Conservation (phyloP, 2,888 invertebrate genomes). For the Periphyllus acericola region DNA sequence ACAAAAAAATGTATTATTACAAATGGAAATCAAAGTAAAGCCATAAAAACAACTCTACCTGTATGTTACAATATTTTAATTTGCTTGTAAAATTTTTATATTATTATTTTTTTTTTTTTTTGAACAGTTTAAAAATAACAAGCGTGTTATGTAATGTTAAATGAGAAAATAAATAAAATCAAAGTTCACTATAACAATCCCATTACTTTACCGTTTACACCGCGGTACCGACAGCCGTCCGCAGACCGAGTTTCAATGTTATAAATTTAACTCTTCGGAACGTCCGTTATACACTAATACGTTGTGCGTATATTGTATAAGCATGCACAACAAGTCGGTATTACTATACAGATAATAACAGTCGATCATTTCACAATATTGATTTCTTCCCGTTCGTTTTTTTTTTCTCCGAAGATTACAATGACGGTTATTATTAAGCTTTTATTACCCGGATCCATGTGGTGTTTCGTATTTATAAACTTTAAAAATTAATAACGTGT, state of each 20-base stretch:
- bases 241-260: not conserved
- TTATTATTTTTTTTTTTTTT: too few relatives aligned
- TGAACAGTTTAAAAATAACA: too few relatives aligned
- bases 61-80: too few relatives aligned
- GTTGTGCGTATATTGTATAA: not conserved
- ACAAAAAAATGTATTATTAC: too few relatives aligned
- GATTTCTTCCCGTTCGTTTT: slow-evolving; percentile 2
- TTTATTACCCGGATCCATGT: slow-evolving; percentile 37
- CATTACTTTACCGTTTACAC: too few relatives aligned
- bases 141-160: too few relatives aligned
- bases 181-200: too few relatives aligned
- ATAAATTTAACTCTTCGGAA: slow-evolving; percentile 31
- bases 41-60: too few relatives aligned
- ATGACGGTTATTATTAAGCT: slow-evolving; percentile 41
- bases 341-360: slow-evolving; percentile 41
- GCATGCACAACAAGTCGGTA: not conserved
- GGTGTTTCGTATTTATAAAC: slow-evolving; percentile 53
- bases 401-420: slow-evolving; percentile 18
- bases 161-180: too few relatives aligned
- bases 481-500: slow-evolving; percentile 54
- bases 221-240: too few relatives aligned
- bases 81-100: too few relatives aligned
- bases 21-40: too few relatives aligned
- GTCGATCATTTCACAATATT: slow-evolving; percentile 5
- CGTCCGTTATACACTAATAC: not conserved